A percentile compares a stretch with the other conserved stretches of the same genome.
phyloP scores from a whole-genome alignment of 2,888 invertebrate genomes.

The Troides aeacus region DNA sequence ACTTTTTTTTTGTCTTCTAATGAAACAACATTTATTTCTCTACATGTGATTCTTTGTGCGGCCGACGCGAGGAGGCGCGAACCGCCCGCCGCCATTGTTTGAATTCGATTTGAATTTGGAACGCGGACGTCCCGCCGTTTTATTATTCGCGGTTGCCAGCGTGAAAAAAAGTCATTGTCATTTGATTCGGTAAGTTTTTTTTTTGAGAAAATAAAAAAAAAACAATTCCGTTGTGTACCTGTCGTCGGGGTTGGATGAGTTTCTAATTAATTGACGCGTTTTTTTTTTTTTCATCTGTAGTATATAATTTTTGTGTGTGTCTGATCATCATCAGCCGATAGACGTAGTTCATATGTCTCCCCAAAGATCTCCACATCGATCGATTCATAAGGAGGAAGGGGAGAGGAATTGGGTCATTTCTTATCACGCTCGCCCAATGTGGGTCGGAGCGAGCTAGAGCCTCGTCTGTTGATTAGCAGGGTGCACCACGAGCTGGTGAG shows the following conservation, averaged over 20 bases:
- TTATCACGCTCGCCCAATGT: too few relatives aligned
- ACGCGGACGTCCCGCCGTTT: conserved; percentile 66
- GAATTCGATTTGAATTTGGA: conserved; percentile 68
- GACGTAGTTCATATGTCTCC: too few relatives aligned
- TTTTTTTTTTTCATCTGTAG: too few relatives aligned
- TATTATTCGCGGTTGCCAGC: conserved; percentile 72
- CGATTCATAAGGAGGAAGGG: too few relatives aligned
- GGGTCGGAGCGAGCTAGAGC: too few relatives aligned
- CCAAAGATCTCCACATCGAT: too few relatives aligned
- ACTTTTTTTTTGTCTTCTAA: conserved; percentile 47
- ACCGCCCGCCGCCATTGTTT: conserved; percentile 70
- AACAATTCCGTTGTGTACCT: conserved; percentile 15
- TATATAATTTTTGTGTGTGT: too few relatives aligned
- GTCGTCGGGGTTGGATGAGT: conserved; percentile 3
- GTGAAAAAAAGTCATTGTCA: conserved; percentile 61
- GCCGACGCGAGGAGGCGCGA: conserved; percentile 61
- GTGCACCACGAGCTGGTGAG: too few relatives aligned
- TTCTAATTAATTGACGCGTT: conserved; percentile 11
- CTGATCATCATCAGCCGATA: too few relatives aligned
- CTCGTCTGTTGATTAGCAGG: too few relatives aligned
- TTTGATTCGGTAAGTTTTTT: conserved; percentile 57
- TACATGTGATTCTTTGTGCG: conserved; percentile 65
- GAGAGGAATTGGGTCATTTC: too few relatives aligned
- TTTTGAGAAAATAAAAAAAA: neutral
- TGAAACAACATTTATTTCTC: conserved; percentile 45